Evolutionary conservation across 2,888 invertebrate species (phyloP).

Genomic region (Criorhina ranunculi): DNA sequence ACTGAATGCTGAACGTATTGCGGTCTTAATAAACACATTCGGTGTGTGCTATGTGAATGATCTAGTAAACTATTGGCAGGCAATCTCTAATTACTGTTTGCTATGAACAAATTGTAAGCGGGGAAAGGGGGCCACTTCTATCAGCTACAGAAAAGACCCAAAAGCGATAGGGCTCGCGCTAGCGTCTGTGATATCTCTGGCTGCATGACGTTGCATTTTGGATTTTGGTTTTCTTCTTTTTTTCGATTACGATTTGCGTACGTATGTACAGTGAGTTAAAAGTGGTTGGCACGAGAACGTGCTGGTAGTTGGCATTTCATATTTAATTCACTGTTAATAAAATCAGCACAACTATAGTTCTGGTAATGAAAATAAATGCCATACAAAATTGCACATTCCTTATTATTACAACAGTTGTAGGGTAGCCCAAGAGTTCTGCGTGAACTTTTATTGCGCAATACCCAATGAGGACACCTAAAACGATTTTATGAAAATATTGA

Average conservation of each 20-base stretch:
- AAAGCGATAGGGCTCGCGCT: slow-evolving; percentile 18
- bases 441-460: too few relatives aligned
- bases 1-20: slow-evolving; percentile 78
- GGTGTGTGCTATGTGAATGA: slow-evolving; percentile 27
- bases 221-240: slow-evolving; percentile 11
- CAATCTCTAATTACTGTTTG: slow-evolving; percentile 52
- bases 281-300: too few relatives aligned
- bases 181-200: slow-evolving; percentile 33
- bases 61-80: slow-evolving; percentile 46
- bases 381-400: too few relatives aligned
- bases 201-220: slow-evolving; percentile 48
- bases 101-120: slow-evolving; percentile 23
- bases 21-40: slow-evolving; percentile 33
- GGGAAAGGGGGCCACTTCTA: not conserved
- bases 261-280: slow-evolving; percentile 35
- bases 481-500: too few relatives aligned
- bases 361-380: too few relatives aligned
- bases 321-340: too few relatives aligned
- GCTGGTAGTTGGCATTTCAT: too few relatives aligned
- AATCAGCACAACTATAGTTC: too few relatives aligned
- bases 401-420: too few relatives aligned
- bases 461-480: too few relatives aligned
- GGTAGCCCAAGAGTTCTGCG: too few relatives aligned
- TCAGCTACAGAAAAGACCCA: not conserved
- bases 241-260: slow-evolving; percentile 25